Conservation (phyloP, 92 coral and sea anemone species). For the Ricordea florida region DNA sequence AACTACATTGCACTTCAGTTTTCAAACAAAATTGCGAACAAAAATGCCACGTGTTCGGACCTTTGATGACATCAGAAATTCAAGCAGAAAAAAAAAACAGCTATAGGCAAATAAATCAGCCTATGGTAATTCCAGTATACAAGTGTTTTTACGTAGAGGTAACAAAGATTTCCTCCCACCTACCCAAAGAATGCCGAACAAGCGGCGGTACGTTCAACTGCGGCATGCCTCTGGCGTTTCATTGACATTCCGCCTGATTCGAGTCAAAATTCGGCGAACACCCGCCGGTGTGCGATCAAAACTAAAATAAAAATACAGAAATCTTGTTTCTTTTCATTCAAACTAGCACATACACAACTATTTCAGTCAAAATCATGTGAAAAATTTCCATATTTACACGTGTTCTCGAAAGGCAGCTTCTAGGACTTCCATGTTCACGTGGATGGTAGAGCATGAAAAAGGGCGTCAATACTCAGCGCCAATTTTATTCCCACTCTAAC, state of each 20-base stretch:
- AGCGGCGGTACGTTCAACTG: background rate
- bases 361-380: background rate
- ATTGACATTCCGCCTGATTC: background rate
- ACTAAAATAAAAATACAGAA: background rate
- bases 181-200: background rate
- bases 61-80: background rate
- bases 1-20: background rate
- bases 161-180: too few species aligned
- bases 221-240: background rate
- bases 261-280: background rate
- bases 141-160: background rate
- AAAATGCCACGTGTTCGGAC: background rate
- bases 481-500: background rate
- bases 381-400: background rate
- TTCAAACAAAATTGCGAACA: background rate
- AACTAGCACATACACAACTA: background rate
- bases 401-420: background rate
- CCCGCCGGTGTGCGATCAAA: background rate
- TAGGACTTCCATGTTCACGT: background rate
- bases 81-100: background rate
- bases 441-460: background rate
- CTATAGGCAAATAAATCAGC: background rate
- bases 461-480: background rate
- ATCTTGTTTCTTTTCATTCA: background rate
- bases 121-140: background rate